Conservation (phyloP, 2,797 vertebrate species). For the Falco cherrug region DNA sequence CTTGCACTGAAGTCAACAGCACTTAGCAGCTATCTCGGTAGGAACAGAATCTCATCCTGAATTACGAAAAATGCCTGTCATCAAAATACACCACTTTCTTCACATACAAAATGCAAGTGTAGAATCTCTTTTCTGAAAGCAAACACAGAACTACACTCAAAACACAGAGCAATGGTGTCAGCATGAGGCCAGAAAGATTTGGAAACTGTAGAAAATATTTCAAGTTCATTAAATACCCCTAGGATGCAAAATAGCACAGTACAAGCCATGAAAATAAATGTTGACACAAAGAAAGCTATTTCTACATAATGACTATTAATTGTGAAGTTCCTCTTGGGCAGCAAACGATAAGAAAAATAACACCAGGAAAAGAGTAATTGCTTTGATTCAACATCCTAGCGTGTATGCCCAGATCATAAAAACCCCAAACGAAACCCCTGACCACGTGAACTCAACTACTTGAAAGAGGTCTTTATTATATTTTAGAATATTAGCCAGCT, state of each 20-base stretch:
- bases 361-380: background rate
- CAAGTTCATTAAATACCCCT: slow-evolving; percentile 31
- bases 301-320: slow-evolving; percentile 33
- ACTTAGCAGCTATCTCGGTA: background rate
- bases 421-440: background rate
- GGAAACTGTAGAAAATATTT: slow-evolving; percentile 7
- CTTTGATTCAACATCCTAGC: background rate
- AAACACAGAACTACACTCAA: background rate
- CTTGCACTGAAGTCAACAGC: background rate
- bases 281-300: slow-evolving; percentile 11
- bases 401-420: background rate
- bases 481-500: background rate
- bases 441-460: background rate
- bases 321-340: slow-evolving; percentile 23
- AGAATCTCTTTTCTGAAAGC: background rate
- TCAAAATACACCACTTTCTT: background rate
- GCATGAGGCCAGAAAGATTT: background rate
- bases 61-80: background rate
- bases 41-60: background rate
- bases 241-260: background rate
- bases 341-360: background rate
- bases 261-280: slow-evolving; percentile 10
- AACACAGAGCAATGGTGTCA: background rate
- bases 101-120: background rate
- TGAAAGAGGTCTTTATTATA: background rate